A percentile compares a stretch with the other conserved stretches of the same genome.
Evolutionary conservation across 2,113 vertebrate species (phyloP).

Genomic region (Rhombomys opimus): DNA sequence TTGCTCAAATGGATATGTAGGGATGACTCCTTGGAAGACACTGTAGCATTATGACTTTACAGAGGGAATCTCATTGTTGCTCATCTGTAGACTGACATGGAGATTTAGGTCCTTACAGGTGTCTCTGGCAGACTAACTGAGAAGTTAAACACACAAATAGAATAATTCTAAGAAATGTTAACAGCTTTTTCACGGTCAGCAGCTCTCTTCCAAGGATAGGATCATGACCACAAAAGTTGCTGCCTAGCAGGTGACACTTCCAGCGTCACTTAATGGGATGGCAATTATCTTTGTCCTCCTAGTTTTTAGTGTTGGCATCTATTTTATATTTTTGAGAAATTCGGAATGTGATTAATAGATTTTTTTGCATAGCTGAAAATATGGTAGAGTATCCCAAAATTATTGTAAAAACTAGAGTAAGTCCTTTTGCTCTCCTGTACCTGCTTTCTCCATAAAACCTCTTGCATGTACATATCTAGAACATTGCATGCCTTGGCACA

Average conservation of each 20-base stretch:
- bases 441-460: background rate
- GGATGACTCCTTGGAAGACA: background rate
- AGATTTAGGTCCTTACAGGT: background rate
- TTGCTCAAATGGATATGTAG: background rate
- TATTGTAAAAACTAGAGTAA: background rate
- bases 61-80: background rate
- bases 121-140: background rate
- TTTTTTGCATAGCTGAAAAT: background rate
- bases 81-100: background rate
- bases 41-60: too few species aligned
- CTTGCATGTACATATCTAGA: too few species aligned
- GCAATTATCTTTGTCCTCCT: constrained; percentile 25
- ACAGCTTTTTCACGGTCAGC: background rate
- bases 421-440: background rate
- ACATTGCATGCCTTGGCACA: background rate
- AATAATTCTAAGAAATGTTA: background rate
- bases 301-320: constrained; percentile 18
- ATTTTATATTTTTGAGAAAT: constrained; percentile 17
- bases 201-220: background rate
- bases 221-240: background rate
- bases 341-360: background rate
- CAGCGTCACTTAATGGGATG: background rate
- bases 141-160: background rate
- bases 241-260: background rate
- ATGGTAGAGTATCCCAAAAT: background rate